phyloP scores from a whole-genome alignment of 2,113 vertebrate genomes.

The Alaudala cheleensis region DNA sequence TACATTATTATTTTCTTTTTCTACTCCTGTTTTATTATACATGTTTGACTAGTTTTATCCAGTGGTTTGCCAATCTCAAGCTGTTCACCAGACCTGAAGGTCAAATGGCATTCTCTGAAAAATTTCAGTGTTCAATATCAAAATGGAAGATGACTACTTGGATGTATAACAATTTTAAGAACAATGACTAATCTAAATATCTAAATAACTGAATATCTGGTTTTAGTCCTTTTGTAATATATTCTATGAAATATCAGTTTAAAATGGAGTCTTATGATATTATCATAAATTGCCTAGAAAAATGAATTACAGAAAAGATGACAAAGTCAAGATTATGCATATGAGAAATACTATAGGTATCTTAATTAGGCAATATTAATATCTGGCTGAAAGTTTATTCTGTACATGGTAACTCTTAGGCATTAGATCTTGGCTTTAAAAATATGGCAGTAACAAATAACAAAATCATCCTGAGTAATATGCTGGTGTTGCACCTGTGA shows the following conservation, averaged over 20 bases:
- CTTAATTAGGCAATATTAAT: neutral
- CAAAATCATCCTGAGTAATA: neutral
- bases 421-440: neutral
- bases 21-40: neutral
- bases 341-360: neutral
- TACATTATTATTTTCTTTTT: neutral
- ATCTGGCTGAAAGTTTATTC: neutral
- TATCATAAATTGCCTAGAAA: neutral
- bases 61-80: neutral
- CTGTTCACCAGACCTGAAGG: neutral
- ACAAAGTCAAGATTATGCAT: neutral
- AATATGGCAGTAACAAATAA: neutral
- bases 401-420: neutral
- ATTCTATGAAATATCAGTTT: neutral
- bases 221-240: neutral
- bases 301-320: neutral
- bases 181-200: neutral
- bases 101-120: neutral
- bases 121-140: neutral
- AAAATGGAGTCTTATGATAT: neutral
- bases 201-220: neutral
- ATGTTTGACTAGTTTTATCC: neutral
- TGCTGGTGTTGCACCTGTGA: neutral
- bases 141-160: neutral
- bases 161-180: neutral